These are phyloP conservation scores for Zaprionus lineosus DNA, from an alignment of 2,888 invertebrate species.

Conservation along the genomic window DNA sequence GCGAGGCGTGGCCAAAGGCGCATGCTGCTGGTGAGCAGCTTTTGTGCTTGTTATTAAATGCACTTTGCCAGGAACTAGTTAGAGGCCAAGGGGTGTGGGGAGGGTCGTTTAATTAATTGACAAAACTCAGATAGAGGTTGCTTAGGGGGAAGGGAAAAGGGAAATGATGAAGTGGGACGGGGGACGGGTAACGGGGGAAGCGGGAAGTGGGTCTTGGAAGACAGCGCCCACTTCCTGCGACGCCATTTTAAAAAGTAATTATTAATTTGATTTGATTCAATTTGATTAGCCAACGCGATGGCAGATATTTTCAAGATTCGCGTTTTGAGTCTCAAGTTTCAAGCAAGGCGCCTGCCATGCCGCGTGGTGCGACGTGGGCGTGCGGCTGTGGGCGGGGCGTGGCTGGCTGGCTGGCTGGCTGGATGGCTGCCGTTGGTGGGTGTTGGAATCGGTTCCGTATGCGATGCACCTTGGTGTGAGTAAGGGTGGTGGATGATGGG, in stretches of 20 bases:
- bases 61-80: slow-evolving; percentile 25
- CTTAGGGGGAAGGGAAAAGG: background rate
- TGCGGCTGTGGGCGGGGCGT: slow-evolving; percentile 29
- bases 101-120: slow-evolving; percentile 62
- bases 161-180: background rate
- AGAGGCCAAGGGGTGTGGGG: background rate
- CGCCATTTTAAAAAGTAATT: slow-evolving; percentile 73
- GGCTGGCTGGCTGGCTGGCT: slow-evolving; percentile 18
- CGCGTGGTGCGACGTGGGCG: slow-evolving; percentile 43
- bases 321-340: background rate
- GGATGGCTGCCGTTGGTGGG: slow-evolving; percentile 46
- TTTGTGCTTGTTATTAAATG: slow-evolving; percentile 52
- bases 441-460: slow-evolving; percentile 36
- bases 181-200: background rate
- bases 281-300: slow-evolving; percentile 68
- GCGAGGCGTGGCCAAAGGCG: slow-evolving; percentile 55
- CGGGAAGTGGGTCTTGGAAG: too few relatives aligned
- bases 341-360: slow-evolving; percentile 1
- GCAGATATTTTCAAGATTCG: slow-evolving; percentile 38
- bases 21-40: slow-evolving; percentile 21
- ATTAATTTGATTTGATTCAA: slow-evolving; percentile 78
- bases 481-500: background rate
- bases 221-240: slow-evolving; percentile 60
- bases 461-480: too few relatives aligned
- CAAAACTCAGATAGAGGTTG: slow-evolving; percentile 19